A percentile compares a stretch with the other conserved stretches of the same genome.
phyloP scores from a whole-genome alignment of 2,113 vertebrate genomes.

The Sporophila hypoxantha region DNA sequence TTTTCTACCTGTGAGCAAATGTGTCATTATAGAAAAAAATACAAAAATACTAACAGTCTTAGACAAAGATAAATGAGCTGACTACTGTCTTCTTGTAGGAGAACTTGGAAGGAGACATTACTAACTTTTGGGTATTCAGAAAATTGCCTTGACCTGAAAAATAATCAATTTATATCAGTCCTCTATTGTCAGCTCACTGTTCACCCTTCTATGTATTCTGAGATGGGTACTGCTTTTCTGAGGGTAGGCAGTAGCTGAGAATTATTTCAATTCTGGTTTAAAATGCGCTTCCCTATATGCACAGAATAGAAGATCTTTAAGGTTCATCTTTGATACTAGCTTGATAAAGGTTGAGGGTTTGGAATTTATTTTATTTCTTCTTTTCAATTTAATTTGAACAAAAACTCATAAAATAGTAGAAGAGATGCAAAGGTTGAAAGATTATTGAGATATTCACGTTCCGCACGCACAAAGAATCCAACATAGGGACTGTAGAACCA shows the following conservation, averaged over 20 bases:
- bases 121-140: background rate
- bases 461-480: background rate
- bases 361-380: background rate
- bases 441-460: background rate
- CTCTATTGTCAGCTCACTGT: background rate
- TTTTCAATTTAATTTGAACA: background rate
- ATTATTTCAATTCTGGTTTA: background rate
- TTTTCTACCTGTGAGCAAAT: background rate
- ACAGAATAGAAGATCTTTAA: background rate
- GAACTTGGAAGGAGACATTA: background rate
- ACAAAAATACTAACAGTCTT: background rate
- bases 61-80: background rate
- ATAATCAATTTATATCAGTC: background rate
- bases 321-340: background rate
- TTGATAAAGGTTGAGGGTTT: background rate
- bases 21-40: background rate
- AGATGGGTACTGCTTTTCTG: background rate
- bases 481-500: background rate
- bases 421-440: background rate
- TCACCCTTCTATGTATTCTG: background rate
- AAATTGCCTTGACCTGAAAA: background rate
- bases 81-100: background rate
- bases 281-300: background rate
- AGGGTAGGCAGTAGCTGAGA: background rate
- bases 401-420: background rate